Evolutionary conservation across 2,888 invertebrate genomes (phyloP).

Genomic region (Lycocerus yunnanus): DNA sequence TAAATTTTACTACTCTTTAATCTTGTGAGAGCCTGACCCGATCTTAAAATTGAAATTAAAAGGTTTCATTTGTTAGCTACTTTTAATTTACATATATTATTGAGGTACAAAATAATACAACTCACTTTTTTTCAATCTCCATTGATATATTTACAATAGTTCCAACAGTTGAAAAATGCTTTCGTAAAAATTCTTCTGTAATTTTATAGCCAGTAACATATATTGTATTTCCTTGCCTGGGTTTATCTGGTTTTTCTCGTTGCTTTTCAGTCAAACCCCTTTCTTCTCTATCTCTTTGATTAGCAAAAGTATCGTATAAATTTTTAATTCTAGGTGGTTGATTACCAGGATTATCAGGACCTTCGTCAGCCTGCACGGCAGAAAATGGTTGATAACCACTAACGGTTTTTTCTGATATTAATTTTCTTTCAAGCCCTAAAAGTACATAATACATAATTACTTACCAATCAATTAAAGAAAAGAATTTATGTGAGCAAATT

Average conservation of each 20-base stretch:
- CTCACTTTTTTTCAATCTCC: constrained; percentile 81
- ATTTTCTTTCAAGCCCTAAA: constrained; percentile 73
- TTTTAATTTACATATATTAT: background rate
- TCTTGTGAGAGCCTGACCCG: too few relatives aligned
- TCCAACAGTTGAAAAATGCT: constrained; percentile 74
- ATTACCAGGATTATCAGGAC: constrained; percentile 64
- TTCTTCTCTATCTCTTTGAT: constrained; percentile 68
- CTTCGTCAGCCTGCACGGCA: constrained; percentile 77
- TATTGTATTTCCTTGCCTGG: constrained; percentile 79
- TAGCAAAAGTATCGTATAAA: constrained; percentile 78
- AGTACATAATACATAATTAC: background rate
- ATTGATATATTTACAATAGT: constrained; percentile 80
- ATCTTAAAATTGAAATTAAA: too few relatives aligned
- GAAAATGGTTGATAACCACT: constrained; percentile 92
- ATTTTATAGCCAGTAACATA: constrained; percentile 81
- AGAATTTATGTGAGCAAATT: background rate
- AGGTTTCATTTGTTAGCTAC: too few relatives aligned
- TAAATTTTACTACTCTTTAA: too few relatives aligned
- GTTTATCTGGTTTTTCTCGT: constrained; percentile 64
- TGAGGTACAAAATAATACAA: constrained; percentile 20
- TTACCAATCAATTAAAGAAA: background rate
- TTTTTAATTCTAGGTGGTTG: constrained; percentile 71
- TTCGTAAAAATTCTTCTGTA: constrained; percentile 77
- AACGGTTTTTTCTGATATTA: constrained; percentile 74
- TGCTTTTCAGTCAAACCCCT: constrained; percentile 60